Conservation (phyloP, 2,113 vertebrate species). For the Tenebrosternarchus preto region DNA sequence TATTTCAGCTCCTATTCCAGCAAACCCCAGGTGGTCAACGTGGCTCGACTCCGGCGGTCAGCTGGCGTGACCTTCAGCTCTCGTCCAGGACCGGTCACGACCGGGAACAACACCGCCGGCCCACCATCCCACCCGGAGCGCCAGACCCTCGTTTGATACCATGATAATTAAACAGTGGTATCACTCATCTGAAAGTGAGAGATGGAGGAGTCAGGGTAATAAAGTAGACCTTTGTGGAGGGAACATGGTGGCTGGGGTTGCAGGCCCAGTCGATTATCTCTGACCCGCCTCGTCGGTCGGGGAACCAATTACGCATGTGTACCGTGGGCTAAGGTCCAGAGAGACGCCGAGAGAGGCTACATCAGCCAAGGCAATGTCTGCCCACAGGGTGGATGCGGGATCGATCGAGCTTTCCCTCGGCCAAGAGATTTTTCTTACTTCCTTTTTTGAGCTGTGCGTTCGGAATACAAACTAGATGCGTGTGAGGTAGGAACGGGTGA, state of each 20-base stretch:
- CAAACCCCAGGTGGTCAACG: too few relatives aligned
- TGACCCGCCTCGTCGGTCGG: slow-evolving; percentile 25
- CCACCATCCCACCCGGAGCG: background rate
- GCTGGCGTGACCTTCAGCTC: too few relatives aligned
- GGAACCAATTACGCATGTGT: slow-evolving; percentile 47
- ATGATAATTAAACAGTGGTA: slow-evolving; percentile 36
- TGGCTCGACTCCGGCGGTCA: too few relatives aligned
- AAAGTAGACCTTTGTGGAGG: slow-evolving; percentile 33
- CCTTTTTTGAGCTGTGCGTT: slow-evolving; percentile 30
- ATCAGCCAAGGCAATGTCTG: slow-evolving; percentile 42
- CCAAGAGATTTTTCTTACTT: slow-evolving; percentile 10
- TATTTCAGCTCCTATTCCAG: too few relatives aligned
- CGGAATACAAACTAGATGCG: slow-evolving; percentile 28
- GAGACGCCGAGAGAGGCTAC: slow-evolving; percentile 31
- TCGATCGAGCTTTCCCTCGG: slow-evolving; percentile 30
- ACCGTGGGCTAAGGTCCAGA: slow-evolving; percentile 17
- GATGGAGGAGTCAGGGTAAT: slow-evolving; percentile 29
- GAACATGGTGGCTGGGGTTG: slow-evolving; percentile 15
- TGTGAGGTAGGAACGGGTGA: too few relatives aligned
- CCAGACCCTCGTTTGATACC: slow-evolving; percentile 1
- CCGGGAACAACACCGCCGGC: slow-evolving; percentile 10
- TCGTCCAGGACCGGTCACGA: background rate
- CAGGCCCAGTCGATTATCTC: slow-evolving; percentile 38
- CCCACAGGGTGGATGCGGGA: slow-evolving; percentile 36
- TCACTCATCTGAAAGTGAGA: slow-evolving; percentile 24